A percentile compares a stretch with the other conserved stretches of the same genome.
Evolutionary conservation across 2,113 vertebrate genomes (phyloP).

Genomic region (Scomber scombrus): DNA sequence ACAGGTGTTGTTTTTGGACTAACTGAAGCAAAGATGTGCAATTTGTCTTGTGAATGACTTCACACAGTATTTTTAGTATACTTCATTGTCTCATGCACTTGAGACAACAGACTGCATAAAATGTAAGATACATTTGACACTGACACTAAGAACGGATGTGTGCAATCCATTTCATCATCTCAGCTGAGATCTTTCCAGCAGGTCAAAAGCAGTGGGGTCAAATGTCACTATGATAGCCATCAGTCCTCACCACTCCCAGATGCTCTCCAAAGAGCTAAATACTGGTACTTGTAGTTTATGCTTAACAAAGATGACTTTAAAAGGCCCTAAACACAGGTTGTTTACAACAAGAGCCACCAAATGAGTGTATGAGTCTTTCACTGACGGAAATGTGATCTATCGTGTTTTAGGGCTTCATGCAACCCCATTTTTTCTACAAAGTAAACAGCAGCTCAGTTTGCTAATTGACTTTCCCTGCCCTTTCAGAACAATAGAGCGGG

Average conservation of each 20-base stretch:
- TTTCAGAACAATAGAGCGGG: constrained; percentile 65
- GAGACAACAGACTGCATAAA: background rate
- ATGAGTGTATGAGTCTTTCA: constrained; percentile 20
- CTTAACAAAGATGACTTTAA: constrained; percentile 39
- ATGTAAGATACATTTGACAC: background rate
- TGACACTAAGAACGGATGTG: background rate
- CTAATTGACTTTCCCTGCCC: constrained; percentile 74
- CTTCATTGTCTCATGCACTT: background rate
- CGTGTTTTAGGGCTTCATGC: constrained; percentile 14
- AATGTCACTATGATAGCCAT: constrained; percentile 49
- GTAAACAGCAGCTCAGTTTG: constrained; percentile 59
- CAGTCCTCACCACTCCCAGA: constrained; percentile 33
- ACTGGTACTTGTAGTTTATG: constrained; percentile 5
- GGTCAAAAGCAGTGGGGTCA: constrained; percentile 42
- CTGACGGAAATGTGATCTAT: constrained; percentile 26
- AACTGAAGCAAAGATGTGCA: constrained; percentile 2
- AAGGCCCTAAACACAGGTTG: constrained; percentile 22
- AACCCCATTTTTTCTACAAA: constrained; percentile 16
- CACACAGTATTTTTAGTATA: background rate
- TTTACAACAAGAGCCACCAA: constrained; percentile 31
- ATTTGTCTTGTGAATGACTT: constrained; percentile 18
- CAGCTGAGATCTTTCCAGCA: background rate
- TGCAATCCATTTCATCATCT: constrained; percentile 22
- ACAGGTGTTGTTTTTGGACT: constrained; percentile 39
- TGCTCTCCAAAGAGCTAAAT: constrained; percentile 32